phyloP scores from a whole-genome alignment of 1,140 invertebrate species.

The Drosophila ogumai region DNA sequence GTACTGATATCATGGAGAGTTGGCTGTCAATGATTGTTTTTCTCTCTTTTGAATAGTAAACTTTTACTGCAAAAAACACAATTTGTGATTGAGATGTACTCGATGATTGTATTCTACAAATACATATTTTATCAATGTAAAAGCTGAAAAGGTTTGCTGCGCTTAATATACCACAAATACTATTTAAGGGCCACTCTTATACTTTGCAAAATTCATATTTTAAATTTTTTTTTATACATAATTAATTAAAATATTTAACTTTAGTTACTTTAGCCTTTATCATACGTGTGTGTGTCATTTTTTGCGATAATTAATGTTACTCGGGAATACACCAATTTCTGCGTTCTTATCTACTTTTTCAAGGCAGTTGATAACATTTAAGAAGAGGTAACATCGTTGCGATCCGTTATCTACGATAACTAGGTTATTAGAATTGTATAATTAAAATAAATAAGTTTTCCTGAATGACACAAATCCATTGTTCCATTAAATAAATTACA shows the following conservation, averaged over 20 bases:
- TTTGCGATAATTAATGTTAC: background rate
- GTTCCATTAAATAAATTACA: too few species aligned
- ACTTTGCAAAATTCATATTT: too few species aligned
- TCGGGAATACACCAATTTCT: background rate
- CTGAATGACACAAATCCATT: too few species aligned
- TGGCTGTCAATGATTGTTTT: background rate
- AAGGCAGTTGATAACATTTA: background rate
- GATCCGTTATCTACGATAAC: background rate
- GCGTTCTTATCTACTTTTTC: background rate
- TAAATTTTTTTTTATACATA: background rate
- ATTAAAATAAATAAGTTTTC: too few species aligned
- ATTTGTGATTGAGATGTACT: background rate
- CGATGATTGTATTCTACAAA: background rate
- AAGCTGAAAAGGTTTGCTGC: background rate
- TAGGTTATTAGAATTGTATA: background rate
- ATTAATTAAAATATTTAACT: too few species aligned
- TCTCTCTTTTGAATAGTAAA: background rate
- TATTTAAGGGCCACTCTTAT: too few species aligned
- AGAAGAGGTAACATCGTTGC: background rate
- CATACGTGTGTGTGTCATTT: background rate
- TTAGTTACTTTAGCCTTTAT: too few species aligned
- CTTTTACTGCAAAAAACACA: too few species aligned
- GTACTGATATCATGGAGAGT: background rate
- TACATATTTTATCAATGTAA: background rate
- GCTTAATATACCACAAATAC: background rate